Evolutionary conservation across 2,113 vertebrate species (phyloP).

Genomic region (Centropus bengalensis): DNA sequence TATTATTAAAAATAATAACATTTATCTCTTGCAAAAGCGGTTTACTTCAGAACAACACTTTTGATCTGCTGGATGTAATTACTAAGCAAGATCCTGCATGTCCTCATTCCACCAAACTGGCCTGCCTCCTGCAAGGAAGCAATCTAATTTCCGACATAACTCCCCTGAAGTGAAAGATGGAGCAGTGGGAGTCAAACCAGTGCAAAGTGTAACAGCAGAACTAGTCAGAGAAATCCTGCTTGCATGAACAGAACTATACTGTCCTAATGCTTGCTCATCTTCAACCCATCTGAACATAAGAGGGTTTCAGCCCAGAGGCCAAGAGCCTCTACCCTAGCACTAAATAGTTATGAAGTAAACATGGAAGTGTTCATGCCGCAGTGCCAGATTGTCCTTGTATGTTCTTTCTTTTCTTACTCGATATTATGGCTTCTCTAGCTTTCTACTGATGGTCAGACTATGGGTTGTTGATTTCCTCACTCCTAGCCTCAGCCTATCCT

Average conservation of each 20-base stretch:
- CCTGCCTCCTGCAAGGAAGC: background rate
- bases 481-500: background rate
- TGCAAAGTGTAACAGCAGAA: background rate
- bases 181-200: background rate
- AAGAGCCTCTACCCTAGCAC: background rate
- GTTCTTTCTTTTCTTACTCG: background rate
- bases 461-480: background rate
- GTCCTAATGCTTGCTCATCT: background rate
- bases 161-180: background rate
- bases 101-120: background rate
- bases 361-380: background rate
- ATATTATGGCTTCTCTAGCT: background rate
- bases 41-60: slow-evolving; percentile 5
- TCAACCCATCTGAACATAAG: background rate
- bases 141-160: background rate
- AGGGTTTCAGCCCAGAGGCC: background rate
- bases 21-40: slow-evolving; percentile 36
- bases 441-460: background rate
- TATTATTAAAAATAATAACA: slow-evolving; percentile 4
- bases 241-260: background rate
- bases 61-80: background rate
- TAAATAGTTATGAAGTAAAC: background rate
- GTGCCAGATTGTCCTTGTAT: background rate
- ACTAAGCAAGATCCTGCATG: background rate
- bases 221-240: background rate